phyloP scores from a whole-genome alignment of 23 tunicate species.

The Aplidium turbinatum region DNA sequence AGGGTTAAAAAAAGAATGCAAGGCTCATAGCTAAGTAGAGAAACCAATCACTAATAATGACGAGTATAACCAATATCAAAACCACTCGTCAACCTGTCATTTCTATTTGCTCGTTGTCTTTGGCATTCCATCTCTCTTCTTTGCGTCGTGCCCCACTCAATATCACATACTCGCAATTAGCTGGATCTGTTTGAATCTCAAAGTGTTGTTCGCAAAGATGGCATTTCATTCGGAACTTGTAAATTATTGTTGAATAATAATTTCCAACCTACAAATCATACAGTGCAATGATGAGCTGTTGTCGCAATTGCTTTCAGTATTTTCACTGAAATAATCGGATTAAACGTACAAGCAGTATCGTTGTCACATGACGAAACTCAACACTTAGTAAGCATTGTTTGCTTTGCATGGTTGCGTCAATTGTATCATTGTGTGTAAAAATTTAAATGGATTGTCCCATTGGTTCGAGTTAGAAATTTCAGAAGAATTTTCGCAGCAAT shows the following conservation, averaged over 20 bases:
- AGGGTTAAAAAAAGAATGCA: no score
- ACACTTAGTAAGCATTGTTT: no score
- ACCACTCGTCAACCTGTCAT: slow-evolving; percentile 61
- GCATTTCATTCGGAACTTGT: slow-evolving; percentile 95
- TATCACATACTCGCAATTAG: slow-evolving; percentile 89
- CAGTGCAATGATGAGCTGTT: background rate
- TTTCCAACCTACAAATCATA: slow-evolving; percentile 78
- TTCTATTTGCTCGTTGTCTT: slow-evolving; percentile 92
- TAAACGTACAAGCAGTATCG: no score
- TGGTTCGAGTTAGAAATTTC: no score
- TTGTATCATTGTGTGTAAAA: no score
- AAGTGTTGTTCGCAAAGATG: slow-evolving; percentile 87
- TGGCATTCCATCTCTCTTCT: slow-evolving; percentile 90
- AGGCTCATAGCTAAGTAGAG: no score
- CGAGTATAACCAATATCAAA: background rate
- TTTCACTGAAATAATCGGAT: no score
- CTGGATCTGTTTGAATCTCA: slow-evolving; percentile 97
- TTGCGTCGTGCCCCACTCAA: slow-evolving; percentile 89
- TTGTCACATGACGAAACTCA: no score
- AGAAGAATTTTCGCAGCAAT: no score
- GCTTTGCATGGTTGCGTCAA: no score
- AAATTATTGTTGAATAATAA: slow-evolving; percentile 81
- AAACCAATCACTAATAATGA: background rate
- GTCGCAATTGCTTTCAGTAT: background rate
- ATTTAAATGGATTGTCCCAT: no score